Evolutionary conservation across 1,140 invertebrate genomes (phyloP), one percentile per base, ranked within the genome.

Genomic region (Drosophila funebris): DNA sequence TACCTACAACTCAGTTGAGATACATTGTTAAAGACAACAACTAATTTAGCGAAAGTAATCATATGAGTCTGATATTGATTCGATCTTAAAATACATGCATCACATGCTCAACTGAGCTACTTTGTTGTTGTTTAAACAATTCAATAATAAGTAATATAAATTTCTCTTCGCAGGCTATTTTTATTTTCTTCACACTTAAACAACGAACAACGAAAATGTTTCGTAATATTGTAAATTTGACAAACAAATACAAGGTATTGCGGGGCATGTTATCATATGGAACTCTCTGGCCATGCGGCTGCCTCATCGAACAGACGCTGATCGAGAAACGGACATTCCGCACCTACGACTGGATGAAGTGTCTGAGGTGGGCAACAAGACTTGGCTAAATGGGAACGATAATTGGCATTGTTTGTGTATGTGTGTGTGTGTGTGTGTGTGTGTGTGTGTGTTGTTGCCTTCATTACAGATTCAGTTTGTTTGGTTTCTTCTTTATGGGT

Each of bases 211-310:
- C 46, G 33, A 87, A 81, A 72, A 87, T 91, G 81, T 79, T 91
- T 48, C 90, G 83, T 18, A 89, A 73, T 54, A 69, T 91, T 4
- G 36, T 90, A 8, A 80, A 87, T 73, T 88, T 91, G 41, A 83
- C 88, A 72, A 80, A 76, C 54, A 85, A 91, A 76, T 92, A 93
- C 64, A 93, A 95, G 7, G 89, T 96, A 3, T 90, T 93, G 4
- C 88, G 94, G 41, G 95, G 95, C 48, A 95, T 95, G 94, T 90
- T 92, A 22, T 94, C 94, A 6, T 95, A 95, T 70, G 90, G 93
- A 3, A 78, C 94, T 0, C 93, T 95, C 46, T 95, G 94, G 94
- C 94, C 95, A 11, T 88, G 92, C 9, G 94, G 93, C 16, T 90
- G 75, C 41, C 81, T 91, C 14, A 82, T 90, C 61, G 93, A 94